Base-by-base conservation (phyloP, 1,140 invertebrate genomes). In the Bradysia coprophila region DNA sequence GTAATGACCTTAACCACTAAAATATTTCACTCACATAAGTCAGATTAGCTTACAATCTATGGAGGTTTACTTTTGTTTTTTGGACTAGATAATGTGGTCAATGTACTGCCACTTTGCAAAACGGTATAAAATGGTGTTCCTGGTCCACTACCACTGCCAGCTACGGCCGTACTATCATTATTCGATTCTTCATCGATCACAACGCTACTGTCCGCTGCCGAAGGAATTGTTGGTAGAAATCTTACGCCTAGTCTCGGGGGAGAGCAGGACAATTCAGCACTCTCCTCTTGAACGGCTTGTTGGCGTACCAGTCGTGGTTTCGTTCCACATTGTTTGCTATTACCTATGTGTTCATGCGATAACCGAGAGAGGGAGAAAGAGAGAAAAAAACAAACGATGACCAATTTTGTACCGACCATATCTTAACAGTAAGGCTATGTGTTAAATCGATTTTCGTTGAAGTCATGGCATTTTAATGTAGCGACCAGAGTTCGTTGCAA, bases 171-270 rank as follows among this genome's bases (percentile, higher is more conserved):
- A 34, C 32, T 34, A 2, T 19, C 53, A 59, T 42, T 61, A 3
- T 46, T 41, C 47, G 38, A 45, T 23, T 73, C 73, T 41, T 80
- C 81, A 33, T 84, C 80, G 54, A 74, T 63, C 48, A 78, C 72
- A 52, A 78, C 71, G 48, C 80, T 83, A 38, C 75, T 78, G 60
- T 86, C 82, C 4, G 81, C 77, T 2, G 81, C 81, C 2, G 83
- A 86, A 4, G 82, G 81, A 57, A 86, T 86, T 8, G 82, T 86
- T 38, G 77, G 74, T 36, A 82, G 60, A 48, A 81, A 75, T 19
- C 78, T 62, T 42, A 82, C 76, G 45, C 73, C 69, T 41, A 73
- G 57, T 62, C 68, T 61, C 31, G 70, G 53, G 1, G 78, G 76
- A 15, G 76, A 76, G 18, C 61, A 64, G 3, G 74, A 75, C 1